Percentiles rank a stretch among this genome's conserved stretches.
phyloP scores from a whole-genome alignment of 2,888 invertebrate genomes.

The Steinernema carpocapsae region DNA sequence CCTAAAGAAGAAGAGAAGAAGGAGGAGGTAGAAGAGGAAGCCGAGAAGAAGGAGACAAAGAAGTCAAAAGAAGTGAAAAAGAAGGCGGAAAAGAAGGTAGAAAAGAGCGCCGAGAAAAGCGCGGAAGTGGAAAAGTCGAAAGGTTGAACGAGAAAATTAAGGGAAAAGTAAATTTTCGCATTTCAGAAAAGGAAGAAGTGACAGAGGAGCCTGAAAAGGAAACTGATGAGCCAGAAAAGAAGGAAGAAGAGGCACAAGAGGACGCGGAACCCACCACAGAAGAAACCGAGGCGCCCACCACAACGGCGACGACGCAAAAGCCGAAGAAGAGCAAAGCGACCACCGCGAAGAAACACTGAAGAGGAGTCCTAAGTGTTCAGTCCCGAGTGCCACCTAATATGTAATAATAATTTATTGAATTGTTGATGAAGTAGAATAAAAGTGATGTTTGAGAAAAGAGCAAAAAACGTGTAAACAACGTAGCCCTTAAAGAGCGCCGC shows the following conservation, averaged over 20 bases:
- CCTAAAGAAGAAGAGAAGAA: slow-evolving; percentile 6
- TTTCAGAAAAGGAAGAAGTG: slow-evolving; percentile 20
- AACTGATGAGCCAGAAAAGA: slow-evolving; percentile 29
- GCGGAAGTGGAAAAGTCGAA: slow-evolving; percentile 5
- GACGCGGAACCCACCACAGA: slow-evolving; percentile 36
- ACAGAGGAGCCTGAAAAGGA: slow-evolving; percentile 31
- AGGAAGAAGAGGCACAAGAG: slow-evolving; percentile 13
- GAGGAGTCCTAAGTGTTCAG: background rate
- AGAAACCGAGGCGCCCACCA: slow-evolving; percentile 33
- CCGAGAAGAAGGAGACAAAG: slow-evolving; percentile 2
- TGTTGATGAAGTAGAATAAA: background rate
- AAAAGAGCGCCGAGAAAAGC: slow-evolving; percentile 30
- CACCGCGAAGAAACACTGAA: slow-evolving; percentile 31
- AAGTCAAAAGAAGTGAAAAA: slow-evolving; percentile 17
- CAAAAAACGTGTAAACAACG: no score
- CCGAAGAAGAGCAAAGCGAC: slow-evolving; percentile 21
- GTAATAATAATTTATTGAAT: slow-evolving; percentile 20
- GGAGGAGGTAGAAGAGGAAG: background rate
- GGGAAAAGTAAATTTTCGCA: background rate
- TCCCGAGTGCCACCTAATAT: slow-evolving; percentile 15
- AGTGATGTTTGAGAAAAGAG: background rate
- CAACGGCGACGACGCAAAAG: background rate
- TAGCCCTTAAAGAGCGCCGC: no score
- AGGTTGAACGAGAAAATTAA: background rate
- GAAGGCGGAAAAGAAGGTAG: slow-evolving; percentile 37